Base-by-base conservation (phyloP, 2,888 invertebrate genomes). In the Drosophila anomelani region DNA sequence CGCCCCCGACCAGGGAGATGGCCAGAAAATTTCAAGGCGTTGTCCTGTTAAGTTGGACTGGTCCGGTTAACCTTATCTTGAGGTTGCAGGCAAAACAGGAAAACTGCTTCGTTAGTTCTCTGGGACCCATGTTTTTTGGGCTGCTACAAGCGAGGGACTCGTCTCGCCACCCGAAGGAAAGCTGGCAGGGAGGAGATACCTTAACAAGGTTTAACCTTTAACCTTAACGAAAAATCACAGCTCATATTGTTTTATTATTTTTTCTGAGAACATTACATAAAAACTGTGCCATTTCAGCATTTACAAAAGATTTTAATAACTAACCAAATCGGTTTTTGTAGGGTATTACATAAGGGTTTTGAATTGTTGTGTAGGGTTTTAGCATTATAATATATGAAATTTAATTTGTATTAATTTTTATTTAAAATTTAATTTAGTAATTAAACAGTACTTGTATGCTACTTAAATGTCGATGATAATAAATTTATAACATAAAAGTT, bases 51-150 rank as follows among this genome's bases (percentile, higher is more conserved):
- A 23, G 17, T 17, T 39, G 20, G n/a, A 51, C 64, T 47, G 34
- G 47, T 12, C 32, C 23, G 23, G 70, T 68, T 69, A 57, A 49
- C 47, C 68, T 68, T 68, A 68, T 68, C 68, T 56, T 41, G 36
- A 29, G 68, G 56, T 69, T 34, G 47, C 68, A 68, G 68, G 70
- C 63, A 49, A 63, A 29, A 41, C 55, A 68, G 26, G 32, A 47
- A 67, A 55, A 68, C 20, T 39, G 67, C 47, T 57, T 69, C 13
- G 57, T 49, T 68, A 70, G 68, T 49, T 56, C 34, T 29, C 17
- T 12, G 39, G 39, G 39, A n/a, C 26, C 43, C 66, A 23, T 64
- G 49, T 51, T 23, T 51, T 51, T 63, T 20, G 29, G 26, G n/a
- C n/a, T 23, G 39, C 26, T 32, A 62, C 39, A 62, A 49, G 23